Evolutionary conservation across 2,113 vertebrate species (phyloP), one percentile per base, ranked within the genome.

Genomic region (Anguilla rostrata): DNA sequence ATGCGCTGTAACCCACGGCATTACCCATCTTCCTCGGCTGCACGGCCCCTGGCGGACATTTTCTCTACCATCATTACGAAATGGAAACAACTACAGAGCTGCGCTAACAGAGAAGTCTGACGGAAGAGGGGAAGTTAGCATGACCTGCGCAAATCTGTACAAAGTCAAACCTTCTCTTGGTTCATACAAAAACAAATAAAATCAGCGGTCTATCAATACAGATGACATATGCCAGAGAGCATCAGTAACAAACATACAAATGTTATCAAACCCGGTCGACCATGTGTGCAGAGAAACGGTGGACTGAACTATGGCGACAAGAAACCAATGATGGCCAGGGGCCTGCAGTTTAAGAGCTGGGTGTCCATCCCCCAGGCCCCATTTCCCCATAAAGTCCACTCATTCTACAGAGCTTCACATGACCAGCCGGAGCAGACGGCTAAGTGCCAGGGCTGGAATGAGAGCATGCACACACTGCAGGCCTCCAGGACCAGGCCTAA

Each of bases 41-140:
- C 71, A 26, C 71, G 71, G 71, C 71, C 71, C 34, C 71, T 75
- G 71, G 34, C 2, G n/a, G 26, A 75, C 71, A 75, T 75, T 75
- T 75, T n/a, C 71, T 12, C 60, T 66, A 66, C 16, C 22, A n/a
- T 34, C n/a, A 75, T 75, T 75, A 75, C 5, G 34, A 75, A 75
- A 75, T 34, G n/a, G 8, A 75, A 11, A 75, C 46, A 71, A 71
- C 18, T 63, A 81, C 18, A 80, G 26, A 12, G 16, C 60, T 85
- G 26, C 8, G 57, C 71, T 80, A 75, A 83, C 82, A 90, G 83
- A 16, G 88, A 87, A n/a, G 2, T 75, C 26, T 29, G 71, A 75
- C 34, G 71, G 26, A 75, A 75, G 0, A 6, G 3, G 71, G 71
- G n/a, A n/a, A 29, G 71, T 75, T 29, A 34, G 26, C n/a, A 75